Evolutionary conservation across 2,888 invertebrate species (phyloP).

Genomic region (Brachylomia viminalis): DNA sequence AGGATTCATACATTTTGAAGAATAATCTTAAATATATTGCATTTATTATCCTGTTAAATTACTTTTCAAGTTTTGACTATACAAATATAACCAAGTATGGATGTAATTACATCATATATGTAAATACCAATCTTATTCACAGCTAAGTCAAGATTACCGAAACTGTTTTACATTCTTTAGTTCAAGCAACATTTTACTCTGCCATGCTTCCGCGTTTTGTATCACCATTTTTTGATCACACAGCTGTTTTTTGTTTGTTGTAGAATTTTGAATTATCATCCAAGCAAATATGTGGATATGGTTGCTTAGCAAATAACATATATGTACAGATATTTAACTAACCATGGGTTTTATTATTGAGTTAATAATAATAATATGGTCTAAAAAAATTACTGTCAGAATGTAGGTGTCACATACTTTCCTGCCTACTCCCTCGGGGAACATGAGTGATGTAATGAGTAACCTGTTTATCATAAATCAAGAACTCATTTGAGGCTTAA

Average conservation of each 20-base stretch:
- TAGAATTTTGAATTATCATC: slow-evolving; percentile 21
- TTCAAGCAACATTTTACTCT: slow-evolving; percentile 2
- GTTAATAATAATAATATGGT: no score
- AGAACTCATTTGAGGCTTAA: background rate
- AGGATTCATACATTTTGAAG: background rate
- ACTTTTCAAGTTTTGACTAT: background rate
- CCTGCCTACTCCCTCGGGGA: background rate
- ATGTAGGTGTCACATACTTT: background rate
- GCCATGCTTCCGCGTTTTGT: background rate
- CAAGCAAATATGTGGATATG: background rate
- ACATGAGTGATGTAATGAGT: background rate
- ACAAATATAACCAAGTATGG: background rate
- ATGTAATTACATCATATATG: background rate
- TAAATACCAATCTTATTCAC: background rate
- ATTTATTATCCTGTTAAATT: background rate
- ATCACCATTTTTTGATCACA: slow-evolving; percentile 21
- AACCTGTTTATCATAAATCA: background rate
- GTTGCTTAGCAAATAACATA: slow-evolving; percentile 1
- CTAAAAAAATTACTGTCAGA: background rate
- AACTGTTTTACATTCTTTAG: background rate
- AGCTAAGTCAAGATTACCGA: background rate
- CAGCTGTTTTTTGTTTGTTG: slow-evolving; percentile 16
- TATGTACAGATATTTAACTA: background rate
- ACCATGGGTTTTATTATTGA: background rate
- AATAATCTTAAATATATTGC: background rate